phyloP scores from a whole-genome alignment of 1,140 invertebrate genomes.

The Hyles euphorbiae region DNA sequence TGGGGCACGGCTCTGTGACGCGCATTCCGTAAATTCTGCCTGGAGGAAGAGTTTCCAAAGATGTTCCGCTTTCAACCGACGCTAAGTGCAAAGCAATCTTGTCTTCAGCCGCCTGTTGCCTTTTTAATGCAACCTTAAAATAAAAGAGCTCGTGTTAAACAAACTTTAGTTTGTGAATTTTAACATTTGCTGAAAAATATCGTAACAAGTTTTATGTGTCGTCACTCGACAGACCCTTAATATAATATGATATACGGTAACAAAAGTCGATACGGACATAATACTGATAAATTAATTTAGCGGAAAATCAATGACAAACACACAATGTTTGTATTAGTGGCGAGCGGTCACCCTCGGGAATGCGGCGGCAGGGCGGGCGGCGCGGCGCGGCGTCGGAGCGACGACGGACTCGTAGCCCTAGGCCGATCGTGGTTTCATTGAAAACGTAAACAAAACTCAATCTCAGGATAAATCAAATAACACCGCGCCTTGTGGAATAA shows the following conservation, averaged over 20 bases:
- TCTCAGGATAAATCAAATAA: conserved; percentile 55
- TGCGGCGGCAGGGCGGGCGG: conserved; percentile 13
- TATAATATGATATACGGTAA: neutral
- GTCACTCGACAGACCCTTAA: too few relatives aligned
- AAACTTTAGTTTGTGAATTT: neutral
- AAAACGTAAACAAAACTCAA: conserved; percentile 59
- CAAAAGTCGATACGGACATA: conserved; percentile 17
- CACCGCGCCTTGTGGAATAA: conserved; percentile 25
- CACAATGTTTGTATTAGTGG: conserved; percentile 49
- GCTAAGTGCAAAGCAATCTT: conserved; percentile 94
- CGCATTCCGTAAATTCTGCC: conserved; percentile 93
- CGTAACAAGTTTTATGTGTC: too few relatives aligned
- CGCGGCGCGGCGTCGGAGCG: conserved; percentile 15
- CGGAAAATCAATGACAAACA: conserved; percentile 65
- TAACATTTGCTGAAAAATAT: too few relatives aligned
- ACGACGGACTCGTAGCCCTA: conserved; percentile 19
- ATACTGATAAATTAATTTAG: conserved; percentile 65
- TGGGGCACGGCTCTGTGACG: conserved; percentile 79
- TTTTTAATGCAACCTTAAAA: conserved; percentile 92
- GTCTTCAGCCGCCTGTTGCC: conserved; percentile 98
- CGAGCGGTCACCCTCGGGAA: conserved; percentile 47
- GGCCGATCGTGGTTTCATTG: conserved; percentile 44
- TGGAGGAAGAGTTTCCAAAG: conserved; percentile 88
- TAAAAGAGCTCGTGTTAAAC: neutral
- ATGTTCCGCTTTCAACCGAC: conserved; percentile 90